Percentiles rank a stretch among this genome's conserved stretches.
Conservation (phyloP, 2,888 invertebrate genomes). For the Tetragonisca angustula region DNA sequence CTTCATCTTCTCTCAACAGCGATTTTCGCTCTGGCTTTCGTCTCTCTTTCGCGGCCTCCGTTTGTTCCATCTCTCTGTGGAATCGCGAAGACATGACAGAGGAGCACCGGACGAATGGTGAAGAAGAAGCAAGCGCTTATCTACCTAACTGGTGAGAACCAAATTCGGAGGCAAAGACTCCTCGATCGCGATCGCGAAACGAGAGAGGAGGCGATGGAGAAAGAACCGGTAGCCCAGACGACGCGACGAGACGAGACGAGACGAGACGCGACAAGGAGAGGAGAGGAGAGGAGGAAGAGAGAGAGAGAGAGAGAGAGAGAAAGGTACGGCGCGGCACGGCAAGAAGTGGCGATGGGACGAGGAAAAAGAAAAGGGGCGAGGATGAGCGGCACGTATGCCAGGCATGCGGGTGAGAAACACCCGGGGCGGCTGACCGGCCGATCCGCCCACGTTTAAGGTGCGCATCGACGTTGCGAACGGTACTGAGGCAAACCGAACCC, state of each 20-base stretch:
- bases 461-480: slow-evolving; percentile 35
- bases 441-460: slow-evolving; percentile 81
- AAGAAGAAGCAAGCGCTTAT: background rate
- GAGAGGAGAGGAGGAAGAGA: slow-evolving; percentile 12
- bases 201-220: background rate
- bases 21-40: background rate
- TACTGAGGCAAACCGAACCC: background rate
- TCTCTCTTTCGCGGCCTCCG: background rate
- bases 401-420: slow-evolving; percentile 82
- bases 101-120: too few relatives aligned
- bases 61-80: background rate
- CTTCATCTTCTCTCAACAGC: too few relatives aligned
- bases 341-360: background rate
- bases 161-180: background rate
- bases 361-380: slow-evolving; percentile 51
- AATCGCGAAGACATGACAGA: background rate
- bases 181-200: background rate
- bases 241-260: background rate
- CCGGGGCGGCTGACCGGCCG: slow-evolving; percentile 72
- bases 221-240: slow-evolving; percentile 9
- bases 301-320: slow-evolving; percentile 10
- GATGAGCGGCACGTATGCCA: slow-evolving; percentile 72
- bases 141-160: background rate
- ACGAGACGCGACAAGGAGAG: background rate
- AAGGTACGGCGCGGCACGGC: background rate